Conservation (phyloP, 2,888 invertebrate species). For the Chrysomela aeneicollis region DNA sequence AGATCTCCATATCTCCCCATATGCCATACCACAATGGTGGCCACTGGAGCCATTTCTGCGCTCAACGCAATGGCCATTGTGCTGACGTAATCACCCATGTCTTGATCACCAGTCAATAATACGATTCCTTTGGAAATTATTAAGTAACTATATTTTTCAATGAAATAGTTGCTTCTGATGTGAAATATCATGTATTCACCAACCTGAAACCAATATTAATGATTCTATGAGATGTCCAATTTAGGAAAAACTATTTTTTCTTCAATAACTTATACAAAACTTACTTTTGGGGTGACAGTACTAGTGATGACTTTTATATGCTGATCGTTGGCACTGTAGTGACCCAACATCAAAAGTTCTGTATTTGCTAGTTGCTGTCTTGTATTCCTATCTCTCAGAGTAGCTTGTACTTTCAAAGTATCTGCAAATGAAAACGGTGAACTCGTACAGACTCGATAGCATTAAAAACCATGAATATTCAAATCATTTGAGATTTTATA, state of each 20-base stretch:
- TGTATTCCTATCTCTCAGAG: constrained; percentile 70
- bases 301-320: constrained; percentile 88
- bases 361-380: constrained; percentile 71
- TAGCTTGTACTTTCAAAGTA: constrained; percentile 66
- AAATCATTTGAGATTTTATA: too few relatives aligned
- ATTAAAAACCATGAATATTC: too few relatives aligned
- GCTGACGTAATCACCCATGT: constrained; percentile 78
- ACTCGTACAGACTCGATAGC: too few relatives aligned
- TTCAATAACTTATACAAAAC: constrained; percentile 19
- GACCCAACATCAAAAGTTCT: constrained; percentile 76
- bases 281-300: constrained; percentile 78
- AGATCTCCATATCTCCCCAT: constrained; percentile 84
- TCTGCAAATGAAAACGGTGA: constrained; percentile 26
- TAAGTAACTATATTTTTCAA: constrained; percentile 89
- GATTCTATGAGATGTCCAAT: neutral
- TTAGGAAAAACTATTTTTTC: neutral
- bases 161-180: constrained; percentile 88
- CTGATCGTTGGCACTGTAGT: constrained; percentile 82
- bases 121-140: constrained; percentile 94
- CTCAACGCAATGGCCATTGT: constrained; percentile 85
- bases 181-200: constrained; percentile 96
- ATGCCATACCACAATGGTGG: constrained; percentile 89
- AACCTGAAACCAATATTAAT: constrained; percentile 66
- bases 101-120: constrained; percentile 82
- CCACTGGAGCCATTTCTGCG: constrained; percentile 91